phyloP scores from a whole-genome alignment of 2,797 vertebrate species.

The Phoebastria nigripes region DNA sequence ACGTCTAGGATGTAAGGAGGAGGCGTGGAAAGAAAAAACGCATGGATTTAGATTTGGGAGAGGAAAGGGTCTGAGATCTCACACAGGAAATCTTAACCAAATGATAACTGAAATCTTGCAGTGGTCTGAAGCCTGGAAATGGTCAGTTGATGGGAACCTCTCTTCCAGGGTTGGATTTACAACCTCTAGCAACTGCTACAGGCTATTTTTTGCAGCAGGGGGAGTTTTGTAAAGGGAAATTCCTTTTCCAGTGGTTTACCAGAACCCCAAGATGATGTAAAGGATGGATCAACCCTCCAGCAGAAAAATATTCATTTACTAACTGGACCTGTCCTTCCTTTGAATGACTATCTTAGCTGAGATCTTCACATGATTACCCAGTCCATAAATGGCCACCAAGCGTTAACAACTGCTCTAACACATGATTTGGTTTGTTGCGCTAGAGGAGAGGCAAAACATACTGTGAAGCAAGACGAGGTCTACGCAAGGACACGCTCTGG shows the following conservation, averaged over 20 bases:
- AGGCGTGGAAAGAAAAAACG: background rate
- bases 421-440: accelerated
- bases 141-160: background rate
- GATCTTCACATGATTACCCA: background rate
- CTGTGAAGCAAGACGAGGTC: slow-evolving; percentile 91
- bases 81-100: background rate
- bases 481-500: slow-evolving; percentile 91
- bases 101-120: background rate
- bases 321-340: background rate
- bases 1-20: accelerated
- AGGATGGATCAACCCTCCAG: background rate
- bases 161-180: background rate
- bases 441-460: slow-evolving; percentile 67
- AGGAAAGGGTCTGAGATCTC: background rate
- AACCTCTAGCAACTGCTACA: background rate
- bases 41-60: background rate
- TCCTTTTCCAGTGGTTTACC: background rate
- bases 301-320: background rate
- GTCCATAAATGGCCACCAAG: accelerated
- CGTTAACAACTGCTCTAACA: background rate
- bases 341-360: background rate
- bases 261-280: background rate
- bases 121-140: background rate
- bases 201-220: background rate
- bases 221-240: background rate